These are phyloP conservation scores for Rhodeus uyekii DNA, from an alignment of 2,797 vertebrate species.

Conservation along the genomic window DNA sequence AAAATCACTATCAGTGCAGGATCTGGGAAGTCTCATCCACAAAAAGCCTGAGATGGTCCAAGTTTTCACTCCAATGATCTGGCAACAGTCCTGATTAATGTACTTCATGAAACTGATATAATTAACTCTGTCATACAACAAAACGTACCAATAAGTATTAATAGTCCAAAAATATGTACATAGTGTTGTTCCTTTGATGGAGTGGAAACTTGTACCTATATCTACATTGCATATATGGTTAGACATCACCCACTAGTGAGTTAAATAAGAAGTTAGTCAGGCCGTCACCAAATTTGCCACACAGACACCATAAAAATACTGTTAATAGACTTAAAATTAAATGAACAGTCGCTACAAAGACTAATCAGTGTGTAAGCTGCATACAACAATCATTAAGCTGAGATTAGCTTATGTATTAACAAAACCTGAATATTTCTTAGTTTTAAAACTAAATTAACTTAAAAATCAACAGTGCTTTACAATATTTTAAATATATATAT, in stretches of 20 bases:
- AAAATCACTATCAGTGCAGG: neutral
- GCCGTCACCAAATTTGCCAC: constrained; percentile 10
- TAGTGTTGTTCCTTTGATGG: constrained; percentile 9
- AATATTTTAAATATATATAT: constrained; percentile 55
- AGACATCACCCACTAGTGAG: constrained; percentile 16
- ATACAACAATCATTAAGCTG: constrained; percentile 88
- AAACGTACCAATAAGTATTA: neutral
- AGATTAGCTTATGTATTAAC: constrained; percentile 80
- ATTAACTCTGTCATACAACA: neutral
- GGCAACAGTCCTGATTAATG: constrained; percentile 26
- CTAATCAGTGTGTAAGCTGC: constrained; percentile 78
- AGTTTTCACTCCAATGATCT: constrained; percentile 34
- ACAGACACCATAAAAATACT: constrained; percentile 34
- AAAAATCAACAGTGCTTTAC: constrained; percentile 82
- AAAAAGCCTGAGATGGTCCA: constrained; percentile 42
- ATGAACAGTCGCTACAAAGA: constrained; percentile 36
- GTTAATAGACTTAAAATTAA: constrained; percentile 35
- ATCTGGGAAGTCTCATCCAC: constrained; percentile 18
- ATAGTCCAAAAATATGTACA: constrained; percentile 7
- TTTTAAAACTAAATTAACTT: constrained; percentile 73
- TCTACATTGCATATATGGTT: constrained; percentile 38
- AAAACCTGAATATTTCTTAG: constrained; percentile 88
- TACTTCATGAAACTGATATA: constrained; percentile 10
- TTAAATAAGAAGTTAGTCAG: constrained; percentile 8
- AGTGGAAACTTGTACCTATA: constrained; percentile 17